Evolutionary conservation across 2,113 vertebrate species (phyloP).

Genomic region (Trichechus manatus): DNA sequence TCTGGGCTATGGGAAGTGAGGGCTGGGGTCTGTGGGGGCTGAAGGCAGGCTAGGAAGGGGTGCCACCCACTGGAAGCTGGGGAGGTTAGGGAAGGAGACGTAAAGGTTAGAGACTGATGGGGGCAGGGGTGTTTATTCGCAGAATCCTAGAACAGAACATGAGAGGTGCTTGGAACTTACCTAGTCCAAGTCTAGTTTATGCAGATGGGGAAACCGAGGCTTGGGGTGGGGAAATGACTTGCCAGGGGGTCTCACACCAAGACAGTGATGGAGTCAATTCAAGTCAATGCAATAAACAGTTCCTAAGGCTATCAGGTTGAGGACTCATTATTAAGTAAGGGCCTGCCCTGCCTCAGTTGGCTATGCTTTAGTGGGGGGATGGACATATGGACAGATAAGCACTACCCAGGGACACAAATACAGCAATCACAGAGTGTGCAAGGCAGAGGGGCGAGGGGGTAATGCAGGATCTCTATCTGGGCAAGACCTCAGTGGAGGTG

Average conservation of each 20-base stretch:
- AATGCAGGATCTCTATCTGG: not conserved
- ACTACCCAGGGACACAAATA: rapidly evolving
- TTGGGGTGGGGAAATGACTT: not conserved
- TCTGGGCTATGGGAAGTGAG: not conserved
- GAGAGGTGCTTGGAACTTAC: not conserved
- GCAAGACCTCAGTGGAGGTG: not conserved
- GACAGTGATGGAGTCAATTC: not conserved
- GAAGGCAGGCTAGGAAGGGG: not conserved
- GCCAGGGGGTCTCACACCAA: not conserved
- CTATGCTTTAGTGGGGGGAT: rapidly evolving
- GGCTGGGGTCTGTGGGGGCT: rapidly evolving
- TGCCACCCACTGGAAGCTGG: not conserved
- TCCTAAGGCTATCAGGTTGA: not conserved
- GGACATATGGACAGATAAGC: not conserved
- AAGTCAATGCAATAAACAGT: not conserved
- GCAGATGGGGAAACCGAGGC: not conserved
- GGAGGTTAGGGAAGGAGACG: not conserved
- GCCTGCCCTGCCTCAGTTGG: not conserved
- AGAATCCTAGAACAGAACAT: not conserved
- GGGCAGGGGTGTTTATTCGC: rapidly evolving
- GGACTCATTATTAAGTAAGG: not conserved
- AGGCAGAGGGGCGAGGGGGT: not conserved
- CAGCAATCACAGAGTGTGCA: rapidly evolving
- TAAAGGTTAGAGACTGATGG: not conserved
- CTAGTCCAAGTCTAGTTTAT: not conserved